Conservation (phyloP, 2,113 vertebrate genomes). For the Hymenochirus boettgeri region DNA sequence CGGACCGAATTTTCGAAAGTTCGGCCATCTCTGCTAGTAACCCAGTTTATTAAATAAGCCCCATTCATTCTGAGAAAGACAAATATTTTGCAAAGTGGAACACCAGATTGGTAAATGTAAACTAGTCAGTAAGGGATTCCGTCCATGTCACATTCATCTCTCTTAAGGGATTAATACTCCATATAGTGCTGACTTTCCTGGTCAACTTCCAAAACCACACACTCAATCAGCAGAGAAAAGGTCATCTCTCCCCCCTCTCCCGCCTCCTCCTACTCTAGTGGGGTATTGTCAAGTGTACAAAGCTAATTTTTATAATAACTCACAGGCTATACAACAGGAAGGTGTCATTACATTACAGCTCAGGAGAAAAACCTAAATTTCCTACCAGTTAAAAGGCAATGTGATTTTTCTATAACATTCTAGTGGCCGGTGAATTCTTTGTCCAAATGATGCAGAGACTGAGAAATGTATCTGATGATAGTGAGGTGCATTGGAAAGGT, state of each 20-base stretch:
- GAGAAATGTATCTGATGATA: too few species aligned
- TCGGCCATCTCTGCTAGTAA: too few species aligned
- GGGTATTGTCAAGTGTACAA: not conserved
- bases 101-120: slow-evolving; percentile 8
- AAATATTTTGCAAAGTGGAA: too few species aligned
- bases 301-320: not conserved
- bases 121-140: slow-evolving; percentile 9
- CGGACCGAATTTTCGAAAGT: too few species aligned
- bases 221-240: slow-evolving; percentile 32
- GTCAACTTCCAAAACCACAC: slow-evolving; percentile 11
- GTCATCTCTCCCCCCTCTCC: not conserved
- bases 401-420: not conserved
- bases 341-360: not conserved
- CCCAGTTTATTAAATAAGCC: too few species aligned
- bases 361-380: not conserved
- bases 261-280: not conserved
- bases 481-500: too few species aligned
- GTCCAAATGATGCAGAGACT: too few species aligned
- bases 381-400: not conserved
- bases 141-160: not conserved
- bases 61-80: too few species aligned
- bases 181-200: slow-evolving; percentile 19
- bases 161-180: slow-evolving; percentile 23
- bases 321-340: not conserved
- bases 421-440: not conserved